Evolutionary conservation across 2,113 vertebrate genomes (phyloP).

Genomic region (Ranitomeya variabilis): DNA sequence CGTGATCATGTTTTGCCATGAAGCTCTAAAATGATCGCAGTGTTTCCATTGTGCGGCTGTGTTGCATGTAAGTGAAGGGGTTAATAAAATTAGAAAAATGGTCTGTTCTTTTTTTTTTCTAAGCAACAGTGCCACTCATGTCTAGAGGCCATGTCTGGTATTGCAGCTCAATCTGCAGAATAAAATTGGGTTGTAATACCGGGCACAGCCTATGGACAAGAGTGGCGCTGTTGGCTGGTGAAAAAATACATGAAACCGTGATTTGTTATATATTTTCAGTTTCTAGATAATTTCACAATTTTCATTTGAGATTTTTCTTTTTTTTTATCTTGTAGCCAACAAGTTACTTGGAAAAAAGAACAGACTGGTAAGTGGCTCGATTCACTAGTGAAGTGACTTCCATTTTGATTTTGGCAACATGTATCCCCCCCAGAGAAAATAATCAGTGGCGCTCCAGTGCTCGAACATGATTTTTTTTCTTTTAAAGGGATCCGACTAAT

Average conservation of each 20-base stretch:
- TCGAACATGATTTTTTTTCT: too few relatives aligned
- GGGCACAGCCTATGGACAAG: not conserved
- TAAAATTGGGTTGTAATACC: not conserved
- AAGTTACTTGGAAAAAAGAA: constrained; percentile 17
- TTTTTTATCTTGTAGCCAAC: constrained; percentile 52
- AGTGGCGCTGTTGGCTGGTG: not conserved
- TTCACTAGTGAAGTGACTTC: too few relatives aligned
- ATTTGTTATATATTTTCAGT: not conserved
- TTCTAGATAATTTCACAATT: not conserved
- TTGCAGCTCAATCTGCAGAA: not conserved
- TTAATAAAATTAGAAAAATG: not conserved
- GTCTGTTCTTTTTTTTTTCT: not conserved
- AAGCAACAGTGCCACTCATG: not conserved
- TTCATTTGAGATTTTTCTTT: not conserved
- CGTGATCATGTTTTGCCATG: too few relatives aligned
- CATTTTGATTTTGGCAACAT: too few relatives aligned
- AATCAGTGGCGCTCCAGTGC: too few relatives aligned
- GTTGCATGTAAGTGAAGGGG: too few relatives aligned
- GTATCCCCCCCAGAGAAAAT: too few relatives aligned
- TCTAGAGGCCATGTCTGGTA: not conserved
- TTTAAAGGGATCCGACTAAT: too few relatives aligned
- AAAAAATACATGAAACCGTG: not conserved
- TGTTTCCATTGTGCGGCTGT: too few relatives aligned
- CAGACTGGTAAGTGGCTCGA: constrained; percentile 43
- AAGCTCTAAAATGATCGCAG: too few relatives aligned